Conservation (phyloP, 2,797 vertebrate genomes). For the Diceros bicornis region DNA sequence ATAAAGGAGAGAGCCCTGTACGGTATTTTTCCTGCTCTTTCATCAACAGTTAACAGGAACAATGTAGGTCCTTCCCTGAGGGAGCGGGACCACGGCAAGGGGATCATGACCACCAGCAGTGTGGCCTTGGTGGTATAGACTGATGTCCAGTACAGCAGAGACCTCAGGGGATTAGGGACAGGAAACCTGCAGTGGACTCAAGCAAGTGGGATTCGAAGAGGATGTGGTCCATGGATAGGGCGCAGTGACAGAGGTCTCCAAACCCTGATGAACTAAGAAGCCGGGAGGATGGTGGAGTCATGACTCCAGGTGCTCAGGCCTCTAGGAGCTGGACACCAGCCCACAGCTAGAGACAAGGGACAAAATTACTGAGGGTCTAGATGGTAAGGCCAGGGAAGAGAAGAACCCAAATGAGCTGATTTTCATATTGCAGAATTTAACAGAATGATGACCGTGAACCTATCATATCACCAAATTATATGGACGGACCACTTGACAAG, state of each 20-base stretch:
- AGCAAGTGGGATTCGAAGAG: neutral
- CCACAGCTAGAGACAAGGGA: neutral
- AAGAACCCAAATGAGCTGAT: neutral
- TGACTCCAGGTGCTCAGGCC: neutral
- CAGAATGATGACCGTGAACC: neutral
- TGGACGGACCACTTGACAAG: neutral
- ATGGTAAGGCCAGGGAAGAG: neutral
- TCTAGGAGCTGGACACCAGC: neutral
- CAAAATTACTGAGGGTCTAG: neutral
- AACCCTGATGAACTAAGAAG: neutral
- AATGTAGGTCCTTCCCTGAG: neutral
- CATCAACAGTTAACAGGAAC: neutral
- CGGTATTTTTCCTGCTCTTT: neutral
- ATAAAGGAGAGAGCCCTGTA: constrained; percentile 93
- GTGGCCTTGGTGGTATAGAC: neutral
- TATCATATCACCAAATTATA: neutral
- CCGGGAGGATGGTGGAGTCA: neutral
- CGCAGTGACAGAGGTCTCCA: neutral
- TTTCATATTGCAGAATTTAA: neutral
- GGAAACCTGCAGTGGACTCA: neutral
- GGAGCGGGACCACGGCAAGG: neutral
- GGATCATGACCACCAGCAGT: neutral
- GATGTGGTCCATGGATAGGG: neutral
- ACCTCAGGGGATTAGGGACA: neutral
- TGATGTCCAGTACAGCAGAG: neutral